phyloP scores from a whole-genome alignment of 1,140 invertebrate genomes.

The Spodoptera frugiperda region DNA sequence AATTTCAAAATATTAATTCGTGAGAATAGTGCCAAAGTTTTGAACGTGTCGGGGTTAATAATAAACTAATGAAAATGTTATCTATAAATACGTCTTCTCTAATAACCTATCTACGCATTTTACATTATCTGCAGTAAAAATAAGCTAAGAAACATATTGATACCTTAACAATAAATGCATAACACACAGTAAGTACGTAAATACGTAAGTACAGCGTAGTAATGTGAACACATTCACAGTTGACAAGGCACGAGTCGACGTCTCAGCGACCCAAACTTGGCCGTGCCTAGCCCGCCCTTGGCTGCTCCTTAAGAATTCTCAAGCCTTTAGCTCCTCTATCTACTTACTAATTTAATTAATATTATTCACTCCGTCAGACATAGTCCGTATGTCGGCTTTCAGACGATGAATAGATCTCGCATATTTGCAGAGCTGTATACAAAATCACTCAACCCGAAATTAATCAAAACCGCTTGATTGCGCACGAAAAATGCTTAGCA shows the following conservation, averaged over 20 bases:
- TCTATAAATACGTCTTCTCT: no score
- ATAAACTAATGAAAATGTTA: no score
- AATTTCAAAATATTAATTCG: no score
- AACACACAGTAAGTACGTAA: no score
- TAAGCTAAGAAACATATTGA: no score
- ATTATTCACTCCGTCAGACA: constrained; percentile 50
- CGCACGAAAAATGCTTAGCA: constrained; percentile 24
- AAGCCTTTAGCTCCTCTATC: constrained; percentile 47
- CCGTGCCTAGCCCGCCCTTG: constrained; percentile 43
- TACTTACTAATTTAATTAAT: constrained; percentile 63
- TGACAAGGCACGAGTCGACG: constrained; percentile 20
- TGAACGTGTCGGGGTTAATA: no score
- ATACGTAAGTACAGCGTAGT: neutral
- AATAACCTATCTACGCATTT: no score
- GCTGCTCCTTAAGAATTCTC: constrained; percentile 53
- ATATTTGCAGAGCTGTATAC: constrained; percentile 26
- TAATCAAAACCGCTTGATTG: constrained; percentile 11
- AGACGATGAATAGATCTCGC: constrained; percentile 20
- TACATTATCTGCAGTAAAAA: no score
- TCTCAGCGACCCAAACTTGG: constrained; percentile 36
- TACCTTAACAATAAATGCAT: no score
- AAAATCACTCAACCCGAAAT: constrained; percentile 23
- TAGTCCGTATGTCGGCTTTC: constrained; percentile 8
- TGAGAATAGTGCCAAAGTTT: no score
- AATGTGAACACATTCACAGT: constrained; percentile 29